Percentiles rank a stretch among this genome's conserved stretches.
Conservation (phyloP, 2,888 invertebrate genomes). For the Sinohyriopsis cumingii region DNA sequence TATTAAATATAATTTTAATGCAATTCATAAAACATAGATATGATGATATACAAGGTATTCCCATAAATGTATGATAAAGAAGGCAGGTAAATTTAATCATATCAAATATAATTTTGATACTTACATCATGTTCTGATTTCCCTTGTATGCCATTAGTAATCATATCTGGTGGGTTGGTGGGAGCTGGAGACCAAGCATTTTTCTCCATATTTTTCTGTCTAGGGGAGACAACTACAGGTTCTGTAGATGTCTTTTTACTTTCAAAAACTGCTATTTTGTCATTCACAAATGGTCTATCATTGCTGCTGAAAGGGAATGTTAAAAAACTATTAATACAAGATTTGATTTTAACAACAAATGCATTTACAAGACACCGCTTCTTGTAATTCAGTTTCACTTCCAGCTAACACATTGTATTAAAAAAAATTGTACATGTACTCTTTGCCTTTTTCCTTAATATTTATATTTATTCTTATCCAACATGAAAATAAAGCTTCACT, state of each 20-base stretch:
- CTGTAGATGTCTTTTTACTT: conserved; percentile 18
- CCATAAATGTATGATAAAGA: too few species aligned
- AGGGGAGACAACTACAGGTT: conserved; percentile 18
- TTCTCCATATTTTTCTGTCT: conserved; percentile 10
- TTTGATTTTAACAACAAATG: too few species aligned
- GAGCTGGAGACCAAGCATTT: conserved; percentile 22
- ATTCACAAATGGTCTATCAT: conserved; percentile 35
- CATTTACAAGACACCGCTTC: too few species aligned
- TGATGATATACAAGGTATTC: too few species aligned
- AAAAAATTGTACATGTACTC: conserved; percentile 4
- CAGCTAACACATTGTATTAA: neutral
- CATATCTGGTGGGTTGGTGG: conserved; percentile 34
- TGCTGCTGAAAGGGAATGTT: neutral
- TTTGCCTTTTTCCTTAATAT: neutral
- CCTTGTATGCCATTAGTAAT: conserved; percentile 39
- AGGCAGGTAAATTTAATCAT: too few species aligned
- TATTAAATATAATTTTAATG: too few species aligned
- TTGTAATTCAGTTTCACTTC: too few species aligned
- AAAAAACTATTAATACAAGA: too few species aligned
- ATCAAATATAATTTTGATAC: too few species aligned
- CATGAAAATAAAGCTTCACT: neutral
- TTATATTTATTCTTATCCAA: neutral
- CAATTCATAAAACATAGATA: too few species aligned
- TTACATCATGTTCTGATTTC: conserved; percentile 9
- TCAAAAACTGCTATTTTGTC: conserved; percentile 41